These are phyloP conservation scores for Pseudorhombus dupliciocellatus DNA, from an alignment of 2,113 vertebrate species.

Conservation along the genomic window DNA sequence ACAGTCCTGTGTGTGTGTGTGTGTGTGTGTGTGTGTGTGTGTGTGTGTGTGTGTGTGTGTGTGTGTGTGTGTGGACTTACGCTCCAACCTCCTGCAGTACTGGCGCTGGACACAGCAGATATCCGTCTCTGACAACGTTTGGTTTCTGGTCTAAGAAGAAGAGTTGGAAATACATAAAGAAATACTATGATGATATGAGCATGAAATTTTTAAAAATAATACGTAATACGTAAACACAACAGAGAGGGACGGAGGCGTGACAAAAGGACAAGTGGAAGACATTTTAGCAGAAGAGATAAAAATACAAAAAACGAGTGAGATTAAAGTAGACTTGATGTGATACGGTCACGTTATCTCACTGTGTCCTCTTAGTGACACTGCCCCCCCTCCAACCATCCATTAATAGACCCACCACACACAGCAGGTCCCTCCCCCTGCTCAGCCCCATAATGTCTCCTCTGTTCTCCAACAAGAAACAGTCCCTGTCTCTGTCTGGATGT, in stretches of 20 bases:
- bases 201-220: not conserved
- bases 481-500: conserved; percentile 43
- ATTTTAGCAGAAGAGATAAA: not conserved
- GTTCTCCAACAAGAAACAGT: conserved; percentile 60
- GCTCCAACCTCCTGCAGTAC: conserved; percentile 87
- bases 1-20: not conserved
- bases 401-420: conserved; percentile 59
- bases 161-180: conserved; percentile 27
- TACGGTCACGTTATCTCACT: conserved; percentile 10
- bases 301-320: not conserved
- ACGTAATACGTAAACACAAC: not conserved
- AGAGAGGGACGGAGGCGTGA: not conserved
- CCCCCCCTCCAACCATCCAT: conserved; percentile 34
- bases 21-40: not conserved
- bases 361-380: conserved; percentile 30
- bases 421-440: conserved; percentile 25
- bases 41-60: not conserved
- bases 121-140: conserved; percentile 79
- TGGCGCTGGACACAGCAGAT: conserved; percentile 90
- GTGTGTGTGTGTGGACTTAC: conserved; percentile 81
- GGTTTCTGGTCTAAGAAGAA: conserved; percentile 86
- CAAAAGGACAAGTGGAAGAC: not conserved
- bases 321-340: not conserved
- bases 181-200: not conserved
- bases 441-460: conserved; percentile 66